These are phyloP conservation scores for Ladona fulva DNA, from an alignment of 1,140 invertebrate species.

Conservation along the genomic window DNA sequence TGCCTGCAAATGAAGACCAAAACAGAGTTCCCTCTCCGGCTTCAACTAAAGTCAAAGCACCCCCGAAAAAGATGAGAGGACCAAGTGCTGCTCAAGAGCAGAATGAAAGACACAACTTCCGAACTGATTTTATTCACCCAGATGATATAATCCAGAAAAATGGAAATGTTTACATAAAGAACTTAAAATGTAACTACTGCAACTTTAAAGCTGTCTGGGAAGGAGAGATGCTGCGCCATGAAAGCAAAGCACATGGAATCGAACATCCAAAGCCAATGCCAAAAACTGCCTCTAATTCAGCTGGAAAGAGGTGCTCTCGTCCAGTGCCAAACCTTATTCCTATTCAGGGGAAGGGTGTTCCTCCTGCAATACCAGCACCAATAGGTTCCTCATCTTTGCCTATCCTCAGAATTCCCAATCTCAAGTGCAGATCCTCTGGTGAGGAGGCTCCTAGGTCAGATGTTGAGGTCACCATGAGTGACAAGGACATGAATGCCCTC, in stretches of 20 bases:
- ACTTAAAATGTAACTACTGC: constrained; percentile 40
- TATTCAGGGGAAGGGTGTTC: constrained; percentile 33
- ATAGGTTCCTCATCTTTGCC: neutral
- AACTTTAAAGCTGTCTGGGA: constrained; percentile 44
- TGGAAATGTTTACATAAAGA: constrained; percentile 38
- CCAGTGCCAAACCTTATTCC: constrained; percentile 64
- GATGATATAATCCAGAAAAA: constrained; percentile 40
- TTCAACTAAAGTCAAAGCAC: constrained; percentile 26
- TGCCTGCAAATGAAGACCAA: neutral
- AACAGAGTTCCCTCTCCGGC: neutral
- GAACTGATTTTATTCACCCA: constrained; percentile 40
- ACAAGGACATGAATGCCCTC: constrained; percentile 36
- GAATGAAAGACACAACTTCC: constrained; percentile 29
- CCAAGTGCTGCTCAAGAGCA: constrained; percentile 22
- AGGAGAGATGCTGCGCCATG: constrained; percentile 41
- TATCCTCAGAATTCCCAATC: constrained; percentile 15
- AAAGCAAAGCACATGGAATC: constrained; percentile 25
- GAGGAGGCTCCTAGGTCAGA: constrained; percentile 12
- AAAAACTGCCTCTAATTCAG: constrained; percentile 34
- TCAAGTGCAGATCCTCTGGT: neutral
- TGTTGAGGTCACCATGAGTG: constrained; percentile 27
- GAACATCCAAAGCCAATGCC: constrained; percentile 33
- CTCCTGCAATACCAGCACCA: neutral
- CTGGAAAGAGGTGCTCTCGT: constrained; percentile 36
- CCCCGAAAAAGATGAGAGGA: constrained; percentile 29